Evolutionary conservation across 2,888 invertebrate genomes (phyloP), one percentile per base, ranked within the genome.

Genomic region (Leptogaster cylindrica): DNA sequence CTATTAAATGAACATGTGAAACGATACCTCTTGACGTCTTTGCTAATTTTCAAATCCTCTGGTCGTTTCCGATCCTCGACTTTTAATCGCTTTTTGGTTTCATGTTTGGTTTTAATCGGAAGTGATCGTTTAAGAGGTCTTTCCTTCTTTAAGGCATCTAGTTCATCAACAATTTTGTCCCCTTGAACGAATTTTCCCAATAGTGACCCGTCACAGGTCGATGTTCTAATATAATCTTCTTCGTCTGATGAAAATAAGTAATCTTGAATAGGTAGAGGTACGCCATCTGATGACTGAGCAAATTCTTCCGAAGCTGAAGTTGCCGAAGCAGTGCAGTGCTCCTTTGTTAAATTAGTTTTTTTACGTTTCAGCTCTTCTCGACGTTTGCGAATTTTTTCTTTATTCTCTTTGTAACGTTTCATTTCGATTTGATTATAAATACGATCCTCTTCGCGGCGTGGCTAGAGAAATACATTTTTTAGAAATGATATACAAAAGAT

Each of bases 401-500:
- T 92, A 33, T 91, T 90, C 75, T 90, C 88, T 77, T 88, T 89
- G 79, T 91, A 91, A 52, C 89, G 85, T 75, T 89, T 89, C 70
- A 89, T 84, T 76, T 90, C 90, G 69, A 88, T 79, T 69, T 89
- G 85, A 68, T 87, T 88, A 46, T 88, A 87, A 39, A 87, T 73
- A 73, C 87, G 87, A 77, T 92, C 92, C 76, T 92, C 91, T 76
- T 93, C 92, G 1, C 89, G 87, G 28, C 93, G 84, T 0, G 93
- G 93, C 92, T 92, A 78, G 44, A 80, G 75, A 69, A 23, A 8
- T 7, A 31, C n/a, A n/a, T n/a, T n/a, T n/a, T n/a, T n/a, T n/a
- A n/a, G n/a, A n/a, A 31, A 31, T 31, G 31, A 31, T 31, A 31
- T 31, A 41, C n/a, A 12, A 41, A 7, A 41, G 14, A 7, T 10